Evolutionary conservation across 2,888 invertebrate genomes (phyloP).

Genomic region (Beris chalybata): DNA sequence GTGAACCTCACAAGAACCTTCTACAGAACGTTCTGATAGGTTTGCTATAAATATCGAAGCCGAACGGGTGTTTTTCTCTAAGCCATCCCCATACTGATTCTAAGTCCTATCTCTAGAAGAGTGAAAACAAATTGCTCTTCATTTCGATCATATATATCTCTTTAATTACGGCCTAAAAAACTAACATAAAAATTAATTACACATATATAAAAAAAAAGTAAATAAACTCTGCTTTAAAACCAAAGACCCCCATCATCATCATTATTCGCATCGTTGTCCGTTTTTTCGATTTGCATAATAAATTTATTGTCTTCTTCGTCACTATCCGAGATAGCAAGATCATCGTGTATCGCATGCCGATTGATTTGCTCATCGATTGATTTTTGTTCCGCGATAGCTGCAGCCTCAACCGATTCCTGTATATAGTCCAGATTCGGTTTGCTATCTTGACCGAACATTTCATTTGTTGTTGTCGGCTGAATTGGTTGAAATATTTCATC

Average conservation of each 20-base stretch:
- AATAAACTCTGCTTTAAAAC: conserved; percentile 37
- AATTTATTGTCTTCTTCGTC: conserved; percentile 61
- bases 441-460: conserved; percentile 13
- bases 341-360: conserved; percentile 66
- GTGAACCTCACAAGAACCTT: too few relatives aligned
- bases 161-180: too few relatives aligned
- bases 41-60: too few relatives aligned
- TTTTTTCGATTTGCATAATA: conserved; percentile 38
- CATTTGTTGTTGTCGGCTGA: conserved; percentile 18
- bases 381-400: conserved; percentile 23
- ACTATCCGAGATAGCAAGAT: conserved; percentile 76
- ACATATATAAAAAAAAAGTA: too few relatives aligned
- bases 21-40: too few relatives aligned
- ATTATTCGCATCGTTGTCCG: conserved; percentile 38
- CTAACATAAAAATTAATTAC: too few relatives aligned
- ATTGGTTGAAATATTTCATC: conserved; percentile 18
- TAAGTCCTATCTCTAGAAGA: too few relatives aligned
- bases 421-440: conserved; percentile 33
- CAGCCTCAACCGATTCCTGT: conserved; percentile 29
- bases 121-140: too few relatives aligned
- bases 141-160: too few relatives aligned
- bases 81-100: too few relatives aligned
- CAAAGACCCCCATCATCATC: conserved; percentile 41
- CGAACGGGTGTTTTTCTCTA: too few relatives aligned
- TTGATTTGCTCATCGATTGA: conserved; percentile 18